Evolutionary conservation across 2,113 vertebrate species (phyloP), one percentile per base, ranked within the genome.

Genomic region (Cyrtonyx montezumae): DNA sequence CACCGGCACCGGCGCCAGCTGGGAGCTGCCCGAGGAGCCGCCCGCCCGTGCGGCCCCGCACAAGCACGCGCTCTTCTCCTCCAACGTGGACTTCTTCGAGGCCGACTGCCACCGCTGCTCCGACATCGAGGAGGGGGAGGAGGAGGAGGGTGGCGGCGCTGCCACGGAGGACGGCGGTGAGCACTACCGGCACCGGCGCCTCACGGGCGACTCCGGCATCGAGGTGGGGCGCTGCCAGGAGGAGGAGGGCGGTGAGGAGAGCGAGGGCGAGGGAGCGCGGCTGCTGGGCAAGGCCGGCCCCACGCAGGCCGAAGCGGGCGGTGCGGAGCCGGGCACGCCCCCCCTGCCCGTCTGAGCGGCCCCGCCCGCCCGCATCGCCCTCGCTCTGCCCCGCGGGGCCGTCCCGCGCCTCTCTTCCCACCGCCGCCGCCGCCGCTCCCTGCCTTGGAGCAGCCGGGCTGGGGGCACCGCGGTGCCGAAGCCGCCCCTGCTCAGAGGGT

Each of bases 151-250:
- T 59, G 26, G 66, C 71, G 96, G 77, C 1, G 20, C 4, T 0
- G 77, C 22, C 1, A 25, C 0, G 3, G 75, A 55, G 19, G 80
- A 76, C 32, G 62, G 49, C 1, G 17, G n/a, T 8, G 78, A 90
- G 48, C 98, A 98, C 77, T 98, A 97, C 96, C 97, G 98, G 34
- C 98, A 98, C 89, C 98, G 99, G 7, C 98, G 98, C 34, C 97
- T 99, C 28, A 99, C 99, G 0, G 99, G 99, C 5, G 99, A 99
- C 97, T 99, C 99, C 0, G 99, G 99, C 46, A 99, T 99, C 0
- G 99, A 99, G 97, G 98, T 99, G 43, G 97, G 93, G 18, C 94
- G 96, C 40, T 95, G 94, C 56, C 68, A 49, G 8, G 96, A 96
- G 22, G 96, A 96, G 46, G 95, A 96, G 21, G 79, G 51, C 4